These are phyloP conservation scores for Apoderus coryli DNA, from an alignment of 2,888 invertebrate genomes.

Conservation along the genomic window DNA sequence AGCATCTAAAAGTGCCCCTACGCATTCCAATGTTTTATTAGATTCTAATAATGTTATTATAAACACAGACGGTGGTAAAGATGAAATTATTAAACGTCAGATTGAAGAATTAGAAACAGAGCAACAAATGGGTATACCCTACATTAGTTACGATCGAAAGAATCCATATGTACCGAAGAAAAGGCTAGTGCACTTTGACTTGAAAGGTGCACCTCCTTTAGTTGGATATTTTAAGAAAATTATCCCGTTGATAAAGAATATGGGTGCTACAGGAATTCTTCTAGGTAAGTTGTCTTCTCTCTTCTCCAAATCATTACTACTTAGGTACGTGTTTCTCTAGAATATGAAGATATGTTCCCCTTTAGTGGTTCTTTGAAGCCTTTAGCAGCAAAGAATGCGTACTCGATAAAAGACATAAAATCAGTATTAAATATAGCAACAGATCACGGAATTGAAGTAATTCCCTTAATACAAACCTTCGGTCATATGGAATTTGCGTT, in stretches of 20 bases:
- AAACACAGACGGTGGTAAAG: slow-evolving; percentile 23
- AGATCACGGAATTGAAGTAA: slow-evolving; percentile 45
- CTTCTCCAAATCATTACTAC: too few relatives aligned
- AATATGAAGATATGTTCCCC: slow-evolving; percentile 84
- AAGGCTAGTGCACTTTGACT: slow-evolving; percentile 61
- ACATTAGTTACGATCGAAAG: slow-evolving; percentile 29
- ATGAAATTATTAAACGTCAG: slow-evolving; percentile 25
- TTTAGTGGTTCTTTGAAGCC: slow-evolving; percentile 44
- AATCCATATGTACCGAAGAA: slow-evolving; percentile 35
- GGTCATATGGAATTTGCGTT: slow-evolving; percentile 74
- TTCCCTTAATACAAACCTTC: slow-evolving; percentile 69
- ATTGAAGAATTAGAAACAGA: slow-evolving; percentile 24
- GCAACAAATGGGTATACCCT: slow-evolving; percentile 32
- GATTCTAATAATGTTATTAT: slow-evolving; percentile 13
- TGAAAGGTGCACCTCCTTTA: slow-evolving; percentile 65
- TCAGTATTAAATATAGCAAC: slow-evolving; percentile 44
- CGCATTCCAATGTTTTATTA: slow-evolving; percentile 10
- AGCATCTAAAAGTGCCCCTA: slow-evolving; percentile 15
- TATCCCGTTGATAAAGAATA: slow-evolving; percentile 39
- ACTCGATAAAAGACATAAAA: slow-evolving; percentile 37
- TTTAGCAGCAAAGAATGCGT: slow-evolving; percentile 45
- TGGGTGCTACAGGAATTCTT: slow-evolving; percentile 58
- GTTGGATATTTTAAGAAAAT: slow-evolving; percentile 42
- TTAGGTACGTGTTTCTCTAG: too few relatives aligned
- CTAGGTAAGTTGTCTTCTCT: too few relatives aligned